Percentiles rank a stretch among this genome's conserved stretches.
phyloP scores from a whole-genome alignment of 2,888 invertebrate genomes.

The Eilema griseolum region DNA sequence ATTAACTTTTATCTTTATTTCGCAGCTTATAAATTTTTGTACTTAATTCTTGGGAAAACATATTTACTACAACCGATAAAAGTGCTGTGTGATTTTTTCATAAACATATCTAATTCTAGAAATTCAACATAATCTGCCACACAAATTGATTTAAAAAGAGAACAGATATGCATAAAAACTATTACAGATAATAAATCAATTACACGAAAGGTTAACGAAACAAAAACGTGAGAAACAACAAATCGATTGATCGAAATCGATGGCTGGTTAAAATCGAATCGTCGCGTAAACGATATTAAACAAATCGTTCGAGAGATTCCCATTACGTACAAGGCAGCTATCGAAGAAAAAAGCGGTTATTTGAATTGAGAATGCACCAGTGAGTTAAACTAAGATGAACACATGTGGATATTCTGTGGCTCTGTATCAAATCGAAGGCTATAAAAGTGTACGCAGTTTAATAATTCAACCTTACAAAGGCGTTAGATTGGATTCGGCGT shows the following conservation, averaged over 20 bases:
- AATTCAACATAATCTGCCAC: conserved; percentile 36
- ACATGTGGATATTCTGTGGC: conserved; percentile 60
- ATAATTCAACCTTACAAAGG: conserved; percentile 67
- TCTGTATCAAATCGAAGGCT: conserved; percentile 66
- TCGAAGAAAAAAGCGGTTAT: conserved; percentile 55
- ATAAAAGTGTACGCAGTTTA: conserved; percentile 71
- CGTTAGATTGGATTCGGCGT: conserved; percentile 76
- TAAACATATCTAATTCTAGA: conserved; percentile 20
- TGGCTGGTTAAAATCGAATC: conserved; percentile 80
- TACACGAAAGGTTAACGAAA: conserved; percentile 77
- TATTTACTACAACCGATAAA: neutral
- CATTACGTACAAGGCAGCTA: conserved; percentile 56
- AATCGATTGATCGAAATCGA: conserved; percentile 71
- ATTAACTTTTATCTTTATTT: conserved; percentile 44
- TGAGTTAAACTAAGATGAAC: conserved; percentile 45
- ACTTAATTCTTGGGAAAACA: neutral
- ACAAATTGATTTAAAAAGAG: conserved; percentile 51
- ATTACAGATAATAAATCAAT: conserved; percentile 74
- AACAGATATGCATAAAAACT: conserved; percentile 59
- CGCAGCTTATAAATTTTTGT: conserved; percentile 33
- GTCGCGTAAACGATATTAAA: conserved; percentile 75
- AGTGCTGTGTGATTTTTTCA: neutral
- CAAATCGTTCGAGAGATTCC: conserved; percentile 73
- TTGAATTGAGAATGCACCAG: conserved; percentile 50
- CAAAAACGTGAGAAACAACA: conserved; percentile 83